These are phyloP conservation scores for Argynnis bischoffii DNA, from an alignment of 2,888 invertebrate genomes.

Conservation along the genomic window DNA sequence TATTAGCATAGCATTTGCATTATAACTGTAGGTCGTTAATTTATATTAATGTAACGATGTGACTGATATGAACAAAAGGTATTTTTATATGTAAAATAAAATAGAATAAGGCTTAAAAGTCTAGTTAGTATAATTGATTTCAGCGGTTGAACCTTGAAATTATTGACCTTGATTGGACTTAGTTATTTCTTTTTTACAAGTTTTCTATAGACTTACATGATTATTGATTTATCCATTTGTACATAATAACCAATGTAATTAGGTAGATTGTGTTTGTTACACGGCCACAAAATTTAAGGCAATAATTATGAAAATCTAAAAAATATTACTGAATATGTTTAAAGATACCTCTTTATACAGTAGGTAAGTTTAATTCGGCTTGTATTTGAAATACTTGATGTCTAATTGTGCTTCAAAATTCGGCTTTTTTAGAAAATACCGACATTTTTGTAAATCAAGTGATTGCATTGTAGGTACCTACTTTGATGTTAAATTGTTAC, in stretches of 20 bases:
- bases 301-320: too few relatives aligned
- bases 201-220: constrained; percentile 22
- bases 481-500: too few relatives aligned
- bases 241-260: not conserved
- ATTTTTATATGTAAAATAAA: constrained; percentile 30
- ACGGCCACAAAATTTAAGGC: too few relatives aligned
- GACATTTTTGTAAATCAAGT: too few relatives aligned
- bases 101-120: not conserved
- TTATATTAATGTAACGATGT: constrained; percentile 5
- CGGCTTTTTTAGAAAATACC: not conserved
- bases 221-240: not conserved
- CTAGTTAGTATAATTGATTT: constrained; percentile 4
- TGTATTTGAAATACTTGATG: not conserved
- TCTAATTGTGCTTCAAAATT: constrained; percentile 5
- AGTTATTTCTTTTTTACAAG: constrained; percentile 27
- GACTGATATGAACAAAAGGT: constrained; percentile 33
- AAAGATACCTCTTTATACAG: too few relatives aligned
- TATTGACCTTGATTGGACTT: constrained; percentile 16
- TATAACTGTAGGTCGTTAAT: not conserved
- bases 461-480: too few relatives aligned
- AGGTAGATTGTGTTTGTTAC: too few relatives aligned
- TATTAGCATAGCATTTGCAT: not conserved
- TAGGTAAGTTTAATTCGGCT: too few relatives aligned
- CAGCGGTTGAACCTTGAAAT: constrained; percentile 20
- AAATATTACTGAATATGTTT: too few relatives aligned